These are phyloP conservation scores for Elymnias hypermnestra DNA, from an alignment of 1,140 invertebrate species.

Conservation along the genomic window DNA sequence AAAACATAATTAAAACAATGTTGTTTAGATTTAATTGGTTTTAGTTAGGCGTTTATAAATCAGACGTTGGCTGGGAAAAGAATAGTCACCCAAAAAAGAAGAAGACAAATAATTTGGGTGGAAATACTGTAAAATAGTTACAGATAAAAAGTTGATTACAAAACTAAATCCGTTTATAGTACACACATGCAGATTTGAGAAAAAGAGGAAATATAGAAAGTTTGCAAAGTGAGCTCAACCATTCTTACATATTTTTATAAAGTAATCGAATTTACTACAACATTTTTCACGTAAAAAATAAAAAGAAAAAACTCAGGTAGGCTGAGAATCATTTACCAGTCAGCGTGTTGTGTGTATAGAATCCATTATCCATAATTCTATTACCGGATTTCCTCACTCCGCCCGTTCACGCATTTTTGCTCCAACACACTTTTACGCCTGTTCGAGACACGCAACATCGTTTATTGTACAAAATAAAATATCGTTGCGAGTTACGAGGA, in stretches of 20 bases:
- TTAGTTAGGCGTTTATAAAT: too few species aligned
- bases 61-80: too few species aligned
- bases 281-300: background rate
- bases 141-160: too few species aligned
- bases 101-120: too few species aligned
- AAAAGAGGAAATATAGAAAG: too few species aligned
- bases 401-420: conserved; percentile 13
- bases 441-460: conserved; percentile 3
- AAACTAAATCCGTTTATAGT: too few species aligned
- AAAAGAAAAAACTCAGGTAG: background rate
- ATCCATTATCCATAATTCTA: conserved; percentile 18
- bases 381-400: conserved; percentile 16
- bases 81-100: too few species aligned
- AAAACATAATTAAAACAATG: too few species aligned
- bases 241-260: background rate
- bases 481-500: background rate
- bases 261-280: background rate
- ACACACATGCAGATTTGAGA: too few species aligned
- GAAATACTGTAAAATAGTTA: too few species aligned
- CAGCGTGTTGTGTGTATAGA: conserved; percentile 14
- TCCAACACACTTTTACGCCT: conserved; percentile 10
- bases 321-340: conserved; percentile 8
- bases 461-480: conserved; percentile 11
- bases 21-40: too few species aligned
- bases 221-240: too few species aligned